A percentile compares a stretch with the other conserved stretches of the same genome.
These are phyloP conservation scores for Emys orbicularis DNA, from an alignment of 2,797 vertebrate genomes.

Conservation along the genomic window DNA sequence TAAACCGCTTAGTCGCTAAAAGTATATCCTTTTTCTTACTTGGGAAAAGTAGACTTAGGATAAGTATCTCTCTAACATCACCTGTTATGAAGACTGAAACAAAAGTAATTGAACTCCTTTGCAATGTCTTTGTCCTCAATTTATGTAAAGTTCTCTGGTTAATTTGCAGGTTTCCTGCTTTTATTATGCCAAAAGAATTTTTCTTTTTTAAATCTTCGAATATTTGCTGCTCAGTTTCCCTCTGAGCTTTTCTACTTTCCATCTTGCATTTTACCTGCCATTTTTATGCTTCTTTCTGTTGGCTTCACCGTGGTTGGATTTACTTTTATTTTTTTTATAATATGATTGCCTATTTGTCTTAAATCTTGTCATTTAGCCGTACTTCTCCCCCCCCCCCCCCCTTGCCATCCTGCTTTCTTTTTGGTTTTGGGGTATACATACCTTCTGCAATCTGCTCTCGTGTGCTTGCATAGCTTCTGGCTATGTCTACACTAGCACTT, in stretches of 20 bases:
- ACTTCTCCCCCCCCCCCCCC: too few relatives aligned
- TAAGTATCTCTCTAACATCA: not conserved
- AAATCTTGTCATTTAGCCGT: not conserved
- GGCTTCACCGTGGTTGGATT: not conserved
- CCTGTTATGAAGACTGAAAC: not conserved
- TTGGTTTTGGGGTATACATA: too few relatives aligned
- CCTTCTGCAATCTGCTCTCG: too few relatives aligned
- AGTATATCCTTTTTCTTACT: not conserved
- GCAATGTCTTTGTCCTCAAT: not conserved
- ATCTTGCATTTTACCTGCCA: not conserved
- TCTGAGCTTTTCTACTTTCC: not conserved
- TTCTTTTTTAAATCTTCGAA: not conserved
- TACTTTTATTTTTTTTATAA: not conserved
- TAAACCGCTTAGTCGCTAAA: not conserved
- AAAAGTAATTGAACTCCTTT: not conserved
- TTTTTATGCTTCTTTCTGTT: not conserved
- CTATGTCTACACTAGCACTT: too few relatives aligned
- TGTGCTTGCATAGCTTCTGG: too few relatives aligned
- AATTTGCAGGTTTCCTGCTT: not conserved
- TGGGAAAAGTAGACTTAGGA: not conserved
- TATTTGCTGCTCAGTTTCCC: not conserved
- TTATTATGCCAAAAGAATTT: not conserved
- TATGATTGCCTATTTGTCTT: not conserved
- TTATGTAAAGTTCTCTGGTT: not conserved
- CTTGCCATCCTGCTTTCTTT: too few relatives aligned